phyloP scores from a whole-genome alignment of 2,797 vertebrate species.

The Craterocephalus amniculus region DNA sequence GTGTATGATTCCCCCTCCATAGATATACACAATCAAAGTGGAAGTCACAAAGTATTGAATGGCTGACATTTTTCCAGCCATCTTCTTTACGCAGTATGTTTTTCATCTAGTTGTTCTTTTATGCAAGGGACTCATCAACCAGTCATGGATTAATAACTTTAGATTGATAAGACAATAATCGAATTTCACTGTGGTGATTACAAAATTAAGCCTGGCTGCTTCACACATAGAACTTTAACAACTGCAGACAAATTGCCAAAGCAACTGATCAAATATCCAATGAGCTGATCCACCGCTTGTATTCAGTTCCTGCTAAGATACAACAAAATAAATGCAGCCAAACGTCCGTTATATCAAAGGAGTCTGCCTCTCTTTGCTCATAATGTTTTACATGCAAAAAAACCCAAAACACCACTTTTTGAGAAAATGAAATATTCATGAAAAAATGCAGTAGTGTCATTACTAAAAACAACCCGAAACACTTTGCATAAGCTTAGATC shows the following conservation, averaged over 20 bases:
- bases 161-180: background rate
- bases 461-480: constrained; percentile 1
- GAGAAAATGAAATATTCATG: background rate
- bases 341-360: background rate
- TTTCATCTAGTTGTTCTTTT: background rate
- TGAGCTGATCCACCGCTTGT: background rate
- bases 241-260: background rate
- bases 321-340: background rate
- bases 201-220: background rate
- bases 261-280: background rate
- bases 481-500: constrained; percentile 29
- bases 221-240: background rate
- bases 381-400: background rate
- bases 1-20: background rate
- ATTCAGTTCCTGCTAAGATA: background rate
- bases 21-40: background rate
- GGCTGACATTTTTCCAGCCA: constrained; percentile 7
- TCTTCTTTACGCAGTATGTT: background rate
- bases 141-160: background rate
- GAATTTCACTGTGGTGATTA: background rate
- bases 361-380: background rate
- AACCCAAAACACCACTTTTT: background rate
- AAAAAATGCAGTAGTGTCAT: background rate
- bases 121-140: no score
- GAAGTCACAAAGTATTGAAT: constrained; percentile 14